Evolutionary conservation across 2,113 vertebrate genomes (phyloP).

Genomic region (Cochlearius cochlearius): DNA sequence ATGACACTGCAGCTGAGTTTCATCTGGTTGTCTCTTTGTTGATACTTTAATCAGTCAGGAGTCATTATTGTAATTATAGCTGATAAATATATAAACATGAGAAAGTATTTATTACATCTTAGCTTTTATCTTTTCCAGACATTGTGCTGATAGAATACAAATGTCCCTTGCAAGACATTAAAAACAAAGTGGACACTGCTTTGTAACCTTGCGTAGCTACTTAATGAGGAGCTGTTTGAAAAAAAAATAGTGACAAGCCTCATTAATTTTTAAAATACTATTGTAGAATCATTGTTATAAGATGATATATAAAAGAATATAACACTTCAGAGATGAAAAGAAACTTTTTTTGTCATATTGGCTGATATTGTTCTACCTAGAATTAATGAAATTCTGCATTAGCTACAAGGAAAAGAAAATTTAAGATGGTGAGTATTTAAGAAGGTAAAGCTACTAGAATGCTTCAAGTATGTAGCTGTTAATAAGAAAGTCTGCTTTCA

Average conservation of each 20-base stretch:
- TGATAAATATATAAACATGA: conserved; percentile 8
- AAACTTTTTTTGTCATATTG: not conserved
- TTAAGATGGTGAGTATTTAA: not conserved
- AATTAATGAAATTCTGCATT: not conserved
- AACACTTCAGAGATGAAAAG: not conserved
- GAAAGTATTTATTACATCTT: conserved; percentile 24
- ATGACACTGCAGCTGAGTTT: not conserved
- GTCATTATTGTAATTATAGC: conserved; percentile 15
- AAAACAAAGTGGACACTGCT: not conserved
- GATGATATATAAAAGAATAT: not conserved
- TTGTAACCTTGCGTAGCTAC: not conserved
- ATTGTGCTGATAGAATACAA: not conserved
- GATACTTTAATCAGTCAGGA: conserved; percentile 14
- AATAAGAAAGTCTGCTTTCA: not conserved
- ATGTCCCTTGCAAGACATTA: not conserved
- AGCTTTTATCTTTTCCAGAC: conserved; percentile 3
- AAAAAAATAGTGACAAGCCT: not conserved
- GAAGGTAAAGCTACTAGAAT: not conserved
- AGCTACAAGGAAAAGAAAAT: not conserved
- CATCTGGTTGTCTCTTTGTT: not conserved
- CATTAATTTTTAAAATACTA: not conserved
- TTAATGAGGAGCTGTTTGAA: not conserved
- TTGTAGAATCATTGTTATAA: not conserved
- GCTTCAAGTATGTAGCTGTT: not conserved
- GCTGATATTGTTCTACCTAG: not conserved